These are phyloP conservation scores for Oreotrochilus melanogaster DNA, from an alignment of 2,113 vertebrate species.

Conservation along the genomic window DNA sequence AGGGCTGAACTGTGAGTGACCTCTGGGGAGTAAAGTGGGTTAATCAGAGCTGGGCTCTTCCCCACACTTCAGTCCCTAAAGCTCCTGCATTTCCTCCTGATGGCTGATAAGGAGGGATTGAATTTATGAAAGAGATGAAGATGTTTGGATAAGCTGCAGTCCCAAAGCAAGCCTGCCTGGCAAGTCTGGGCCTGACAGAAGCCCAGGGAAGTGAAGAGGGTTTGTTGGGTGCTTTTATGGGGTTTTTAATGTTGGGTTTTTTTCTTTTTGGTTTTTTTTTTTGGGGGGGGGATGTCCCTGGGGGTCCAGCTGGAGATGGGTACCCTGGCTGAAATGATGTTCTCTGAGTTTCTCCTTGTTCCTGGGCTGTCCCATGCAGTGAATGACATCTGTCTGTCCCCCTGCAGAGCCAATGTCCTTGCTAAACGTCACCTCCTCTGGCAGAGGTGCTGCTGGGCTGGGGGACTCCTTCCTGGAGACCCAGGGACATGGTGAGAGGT, in stretches of 20 bases:
- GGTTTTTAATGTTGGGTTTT: no score
- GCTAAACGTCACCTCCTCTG: not conserved
- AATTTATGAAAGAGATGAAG: constrained; percentile 78
- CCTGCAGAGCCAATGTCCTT: accelerated
- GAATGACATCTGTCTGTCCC: accelerated
- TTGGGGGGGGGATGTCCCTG: not conserved
- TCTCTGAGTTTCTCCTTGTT: not conserved
- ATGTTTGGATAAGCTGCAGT: constrained; percentile 77
- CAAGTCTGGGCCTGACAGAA: constrained; percentile 73
- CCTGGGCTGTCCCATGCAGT: no score
- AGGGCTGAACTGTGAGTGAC: constrained; percentile 72
- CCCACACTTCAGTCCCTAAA: constrained; percentile 67
- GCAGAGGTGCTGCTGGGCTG: not conserved
- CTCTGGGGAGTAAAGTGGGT: constrained; percentile 43
- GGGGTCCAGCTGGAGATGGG: not conserved
- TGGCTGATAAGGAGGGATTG: constrained; percentile 77
- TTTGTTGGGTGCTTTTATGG: not conserved
- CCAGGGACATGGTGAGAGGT: not conserved
- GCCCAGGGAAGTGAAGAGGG: not conserved
- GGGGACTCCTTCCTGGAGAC: accelerated
- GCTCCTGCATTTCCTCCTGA: constrained; percentile 76
- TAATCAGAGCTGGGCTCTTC: constrained; percentile 71
- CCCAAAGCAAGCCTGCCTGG: constrained; percentile 69
- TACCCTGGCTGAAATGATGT: not conserved
- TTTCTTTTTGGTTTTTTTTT: no score